phyloP scores from a whole-genome alignment of 1,140 invertebrate genomes.

The Aporrectodea caliginosa region DNA sequence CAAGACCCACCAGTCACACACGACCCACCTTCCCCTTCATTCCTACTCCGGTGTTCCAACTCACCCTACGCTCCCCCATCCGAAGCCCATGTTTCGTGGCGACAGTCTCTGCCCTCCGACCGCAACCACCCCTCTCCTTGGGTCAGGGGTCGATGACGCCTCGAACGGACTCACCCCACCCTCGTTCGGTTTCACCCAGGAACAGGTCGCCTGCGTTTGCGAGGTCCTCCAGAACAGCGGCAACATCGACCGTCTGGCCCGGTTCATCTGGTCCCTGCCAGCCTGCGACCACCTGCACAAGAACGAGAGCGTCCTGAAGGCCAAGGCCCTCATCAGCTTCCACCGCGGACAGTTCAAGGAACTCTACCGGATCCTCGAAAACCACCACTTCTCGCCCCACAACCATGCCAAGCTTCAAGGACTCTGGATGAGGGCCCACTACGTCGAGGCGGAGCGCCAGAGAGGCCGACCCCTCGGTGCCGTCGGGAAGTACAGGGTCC shows the following conservation, averaged over 20 bases:
- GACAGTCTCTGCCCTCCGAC: too few species aligned
- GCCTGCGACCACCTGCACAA: constrained; percentile 92
- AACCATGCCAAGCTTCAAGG: constrained; percentile 94
- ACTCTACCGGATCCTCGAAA: constrained; percentile 91
- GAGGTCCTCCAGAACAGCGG: constrained; percentile 97
- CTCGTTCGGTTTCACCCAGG: too few species aligned
- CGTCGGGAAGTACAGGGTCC: too few species aligned
- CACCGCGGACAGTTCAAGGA: constrained; percentile 73
- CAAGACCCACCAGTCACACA: too few species aligned
- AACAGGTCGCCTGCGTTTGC: constrained; percentile 97
- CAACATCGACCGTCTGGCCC: constrained; percentile 87
- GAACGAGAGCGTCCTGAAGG: constrained; percentile 88
- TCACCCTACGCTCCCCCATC: too few species aligned
- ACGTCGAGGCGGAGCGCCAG: neutral
- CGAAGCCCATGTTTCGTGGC: too few species aligned
- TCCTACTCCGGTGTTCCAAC: too few species aligned
- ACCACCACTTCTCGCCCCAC: constrained; percentile 88
- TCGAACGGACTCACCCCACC: too few species aligned
- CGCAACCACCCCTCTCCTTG: too few species aligned
- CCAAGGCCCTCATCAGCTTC: constrained; percentile 96
- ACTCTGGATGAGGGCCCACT: constrained; percentile 60
- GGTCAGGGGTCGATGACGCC: too few species aligned
- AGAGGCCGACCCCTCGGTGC: constrained; percentile 13
- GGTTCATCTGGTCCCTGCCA: constrained; percentile 96
- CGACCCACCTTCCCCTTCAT: too few species aligned